Evolutionary conservation across 2,888 invertebrate genomes (phyloP), one percentile per base, ranked within the genome.

Genomic region (Xestobium rufovillosum): DNA sequence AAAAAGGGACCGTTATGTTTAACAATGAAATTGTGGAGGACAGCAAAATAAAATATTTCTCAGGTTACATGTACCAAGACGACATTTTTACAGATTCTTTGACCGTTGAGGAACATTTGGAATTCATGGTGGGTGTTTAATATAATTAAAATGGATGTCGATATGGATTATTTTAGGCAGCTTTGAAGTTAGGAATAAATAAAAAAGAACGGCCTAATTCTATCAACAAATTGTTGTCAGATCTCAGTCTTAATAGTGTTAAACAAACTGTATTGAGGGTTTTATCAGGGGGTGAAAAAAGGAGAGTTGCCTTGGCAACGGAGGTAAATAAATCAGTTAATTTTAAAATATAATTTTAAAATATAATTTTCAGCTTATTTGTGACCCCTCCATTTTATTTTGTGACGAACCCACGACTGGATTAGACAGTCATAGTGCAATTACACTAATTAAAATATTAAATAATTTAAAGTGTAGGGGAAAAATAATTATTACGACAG

Each of bases 361-460:
- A 19, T 38, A 40, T 45, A 12, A 23, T 14, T 45, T 46, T 40
- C 60, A 87, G 86, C 71, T 91, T 6, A 69, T 94, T 35, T 89
- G 84, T 34, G 87, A 94, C 59, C 94, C 94, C 1, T 79, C 82
- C 2, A 75, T 95, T 37, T 65, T 95, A 34, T 92, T 94, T 66
- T 91, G 91, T 60, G 94, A 95, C 57, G 95, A 95, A 59, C 91
- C 91, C 0, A 94, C 92, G 0, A 89, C 90, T 0, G 91, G 94
- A 0, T 65, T 95, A 34, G 95, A 95, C 64, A 89, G 90, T 49
- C 92, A 78, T 63, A 88, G 82, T 57, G 91, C 95, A 0, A 78
- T 79, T 44, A 76, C 79, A 10, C 85, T 94, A 0, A 78, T 90
- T 6, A 75, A 78, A 43, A 77, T 81, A 0, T 66, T 87, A 16